Conservation (phyloP, 92 coral and sea anemone genomes). For the Diadumene lineata region DNA sequence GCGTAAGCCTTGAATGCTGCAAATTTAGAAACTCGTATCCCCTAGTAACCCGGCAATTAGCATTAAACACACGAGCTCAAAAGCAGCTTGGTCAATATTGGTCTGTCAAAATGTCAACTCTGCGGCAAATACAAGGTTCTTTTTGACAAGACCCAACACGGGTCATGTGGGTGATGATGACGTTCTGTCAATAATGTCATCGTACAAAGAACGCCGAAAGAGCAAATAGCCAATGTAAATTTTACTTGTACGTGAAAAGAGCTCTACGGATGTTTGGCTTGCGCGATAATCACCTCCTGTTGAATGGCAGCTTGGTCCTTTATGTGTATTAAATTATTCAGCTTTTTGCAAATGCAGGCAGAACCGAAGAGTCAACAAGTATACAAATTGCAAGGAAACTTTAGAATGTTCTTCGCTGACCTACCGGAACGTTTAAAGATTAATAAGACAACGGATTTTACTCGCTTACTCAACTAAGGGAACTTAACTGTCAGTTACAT, state of each 20-base stretch:
- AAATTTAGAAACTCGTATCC: conserved; percentile 29
- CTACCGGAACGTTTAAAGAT: conserved; percentile 64
- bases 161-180: conserved; percentile 66
- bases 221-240: conserved; percentile 87
- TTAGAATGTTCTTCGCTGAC: conserved; percentile 56
- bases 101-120: conserved; percentile 57
- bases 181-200: conserved; percentile 69
- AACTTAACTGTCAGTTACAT: background rate
- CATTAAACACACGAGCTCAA: conserved; percentile 56
- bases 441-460: conserved; percentile 10
- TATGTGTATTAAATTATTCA: conserved; percentile 79
- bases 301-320: conserved; percentile 69
- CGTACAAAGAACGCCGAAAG: conserved; percentile 87
- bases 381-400: conserved; percentile 67
- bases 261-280: conserved; percentile 83
- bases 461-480: background rate
- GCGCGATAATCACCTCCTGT: conserved; percentile 73
- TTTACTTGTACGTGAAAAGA: conserved; percentile 84
- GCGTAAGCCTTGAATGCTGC: conserved; percentile 50
- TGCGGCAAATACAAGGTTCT: conserved; percentile 77
- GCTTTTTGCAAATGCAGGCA: conserved; percentile 49
- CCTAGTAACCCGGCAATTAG: conserved; percentile 68
- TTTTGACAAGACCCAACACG: conserved; percentile 65
- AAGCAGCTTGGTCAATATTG: conserved; percentile 81
- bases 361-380: conserved; percentile 61